Conservation (phyloP, 2,888 invertebrate species). For the Bruchidius siliquastri region DNA sequence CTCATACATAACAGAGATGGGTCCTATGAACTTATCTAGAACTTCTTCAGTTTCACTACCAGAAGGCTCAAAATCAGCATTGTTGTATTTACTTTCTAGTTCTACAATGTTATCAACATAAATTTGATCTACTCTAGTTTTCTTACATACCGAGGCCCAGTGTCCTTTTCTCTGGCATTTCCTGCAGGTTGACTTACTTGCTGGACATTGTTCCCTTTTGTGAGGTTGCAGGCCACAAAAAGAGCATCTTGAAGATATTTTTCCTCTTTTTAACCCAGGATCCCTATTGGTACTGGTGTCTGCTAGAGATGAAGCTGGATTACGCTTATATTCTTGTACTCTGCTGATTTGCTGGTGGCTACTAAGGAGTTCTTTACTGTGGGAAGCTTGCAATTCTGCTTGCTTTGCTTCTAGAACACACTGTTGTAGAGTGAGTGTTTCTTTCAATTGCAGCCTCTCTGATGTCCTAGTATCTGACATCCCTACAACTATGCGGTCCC, state of each 20-base stretch:
- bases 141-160: constrained; percentile 8
- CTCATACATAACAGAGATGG: neutral
- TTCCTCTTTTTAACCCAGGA: neutral
- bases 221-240: constrained; percentile 9
- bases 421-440: constrained; percentile 6
- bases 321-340: neutral
- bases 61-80: neutral
- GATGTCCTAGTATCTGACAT: constrained; percentile 22
- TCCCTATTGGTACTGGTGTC: neutral
- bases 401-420: constrained; percentile 12
- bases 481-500: constrained; percentile 31
- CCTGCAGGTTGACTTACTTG: constrained; percentile 10
- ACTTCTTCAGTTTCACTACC: neutral
- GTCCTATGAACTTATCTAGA: constrained; percentile 5
- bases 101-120: constrained; percentile 1
- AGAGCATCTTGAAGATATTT: neutral
- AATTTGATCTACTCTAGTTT: constrained; percentile 9
- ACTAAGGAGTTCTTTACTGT: constrained; percentile 7
- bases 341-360: neutral
- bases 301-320: neutral
- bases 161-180: constrained; percentile 13
- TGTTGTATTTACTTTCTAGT: neutral
- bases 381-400: constrained; percentile 14
- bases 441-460: constrained; percentile 21
- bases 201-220: constrained; percentile 12